Conservation (phyloP, 2,113 vertebrate species). For the Laticauda laticaudata region DNA sequence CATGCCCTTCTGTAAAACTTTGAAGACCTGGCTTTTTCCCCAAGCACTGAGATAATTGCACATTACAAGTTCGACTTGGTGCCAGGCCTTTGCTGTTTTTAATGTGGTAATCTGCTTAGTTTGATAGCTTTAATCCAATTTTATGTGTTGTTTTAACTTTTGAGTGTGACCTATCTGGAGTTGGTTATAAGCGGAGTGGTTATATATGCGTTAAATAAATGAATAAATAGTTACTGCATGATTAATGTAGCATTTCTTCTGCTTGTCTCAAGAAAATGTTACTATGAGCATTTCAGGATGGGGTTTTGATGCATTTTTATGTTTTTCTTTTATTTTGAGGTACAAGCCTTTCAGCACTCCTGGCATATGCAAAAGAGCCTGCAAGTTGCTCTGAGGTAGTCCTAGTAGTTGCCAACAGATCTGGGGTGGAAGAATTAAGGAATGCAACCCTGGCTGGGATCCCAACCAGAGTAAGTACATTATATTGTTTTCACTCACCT, state of each 20-base stretch:
- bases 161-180: no score
- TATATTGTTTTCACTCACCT: neutral
- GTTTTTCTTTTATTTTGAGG: constrained; percentile 63
- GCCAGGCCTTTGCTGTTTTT: neutral
- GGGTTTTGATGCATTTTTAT: neutral
- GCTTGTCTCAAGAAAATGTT: neutral
- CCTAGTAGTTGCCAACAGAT: constrained; percentile 83
- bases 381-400: constrained; percentile 78
- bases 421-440: constrained; percentile 79
- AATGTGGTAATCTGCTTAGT: neutral
- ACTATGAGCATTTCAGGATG: neutral
- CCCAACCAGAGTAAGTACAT: constrained; percentile 77
- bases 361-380: constrained; percentile 70
- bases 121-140: neutral
- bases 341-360: constrained; percentile 80
- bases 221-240: neutral
- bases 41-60: neutral
- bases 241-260: neutral
- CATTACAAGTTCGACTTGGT: neutral
- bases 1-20: neutral
- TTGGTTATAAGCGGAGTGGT: neutral
- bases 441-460: constrained; percentile 82
- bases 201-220: neutral
- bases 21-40: neutral
- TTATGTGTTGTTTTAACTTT: no score